Base-by-base conservation (phyloP, 2,113 vertebrate genomes). In the Albula glossodonta region DNA sequence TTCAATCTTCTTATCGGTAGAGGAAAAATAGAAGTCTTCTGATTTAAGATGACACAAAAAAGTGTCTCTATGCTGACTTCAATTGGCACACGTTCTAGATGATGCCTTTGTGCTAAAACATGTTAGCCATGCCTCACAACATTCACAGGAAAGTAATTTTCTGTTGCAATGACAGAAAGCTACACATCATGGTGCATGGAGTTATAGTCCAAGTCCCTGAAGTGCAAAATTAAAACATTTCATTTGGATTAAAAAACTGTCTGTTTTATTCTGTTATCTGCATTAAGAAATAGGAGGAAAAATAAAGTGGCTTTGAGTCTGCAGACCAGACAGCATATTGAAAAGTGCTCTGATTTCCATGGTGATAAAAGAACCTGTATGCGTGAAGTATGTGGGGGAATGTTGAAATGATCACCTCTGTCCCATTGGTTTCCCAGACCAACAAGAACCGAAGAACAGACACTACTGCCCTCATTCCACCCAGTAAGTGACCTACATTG, bases 401-500 rank as follows among this genome's bases (percentile, higher is more conserved):
- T 25, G 77, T 51, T 51, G 52, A 53, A 83, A 83, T 57, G 81
- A 87, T 83, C 51, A 8, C 66, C 52, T 78, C 22, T 31, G 51
- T 50, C 19, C 25, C 52, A 19, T 17, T 52, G 66, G 13, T 48
- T 51, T 84, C 51, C 70, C 22, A 22, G 48, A 6, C 19, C 48
- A 56, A 63, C 51, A 50, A 11, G 51, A 80, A 17, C 53, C 66
- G 6, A 50, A 78, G 48, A 22, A 56, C 83, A 84, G 49, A 74
- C 60, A 49, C 41, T 51, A 51, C 19, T 49, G 48, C 82, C 48
- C 74, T n/a, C 57, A 19, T 49, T 17, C 78, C 78, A n/a, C 41
- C 50, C 12, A 51, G 22, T 53, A 60, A 51, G 41, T 80, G 84
- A 85, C 77, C 77, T 80, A 80, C 84, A 85, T 85, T 79, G 53